Percentiles rank a stretch among this genome's conserved stretches.
phyloP scores from a whole-genome alignment of 1,140 invertebrate species.

The Oryctes rhinoceros region DNA sequence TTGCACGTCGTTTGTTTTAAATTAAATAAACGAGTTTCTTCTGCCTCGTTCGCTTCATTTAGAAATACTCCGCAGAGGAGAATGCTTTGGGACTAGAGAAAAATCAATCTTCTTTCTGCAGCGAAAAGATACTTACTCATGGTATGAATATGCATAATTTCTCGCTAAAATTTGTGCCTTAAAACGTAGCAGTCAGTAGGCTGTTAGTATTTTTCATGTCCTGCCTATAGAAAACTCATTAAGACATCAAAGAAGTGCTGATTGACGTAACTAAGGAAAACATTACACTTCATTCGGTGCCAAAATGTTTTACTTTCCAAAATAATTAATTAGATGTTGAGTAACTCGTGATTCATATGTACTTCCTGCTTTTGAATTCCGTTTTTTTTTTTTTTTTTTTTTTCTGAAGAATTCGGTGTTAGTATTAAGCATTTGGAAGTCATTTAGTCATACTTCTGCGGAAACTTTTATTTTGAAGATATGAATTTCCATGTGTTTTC shows the following conservation, averaged over 20 bases:
- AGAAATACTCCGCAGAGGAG: neutral
- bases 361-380: too few species aligned
- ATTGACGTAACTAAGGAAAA: neutral
- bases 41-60: neutral
- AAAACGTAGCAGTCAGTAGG: neutral
- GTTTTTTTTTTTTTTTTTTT: too few species aligned
- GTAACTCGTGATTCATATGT: too few species aligned
- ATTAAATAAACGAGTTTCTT: conserved; percentile 18
- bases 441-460: too few species aligned
- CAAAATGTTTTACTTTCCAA: too few species aligned
- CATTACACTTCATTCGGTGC: neutral
- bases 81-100: neutral
- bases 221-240: neutral
- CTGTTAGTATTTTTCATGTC: neutral
- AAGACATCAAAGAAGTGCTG: neutral
- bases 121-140: neutral
- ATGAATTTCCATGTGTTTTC: too few species aligned
- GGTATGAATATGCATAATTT: conserved; percentile 9
- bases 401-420: too few species aligned
- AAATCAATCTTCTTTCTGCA: neutral
- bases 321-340: too few species aligned
- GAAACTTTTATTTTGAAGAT: too few species aligned
- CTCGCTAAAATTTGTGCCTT: neutral
- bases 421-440: too few species aligned
- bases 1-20: neutral